Base-by-base conservation (phyloP, 2,113 vertebrate species). In the Sapayoa aenigma region DNA sequence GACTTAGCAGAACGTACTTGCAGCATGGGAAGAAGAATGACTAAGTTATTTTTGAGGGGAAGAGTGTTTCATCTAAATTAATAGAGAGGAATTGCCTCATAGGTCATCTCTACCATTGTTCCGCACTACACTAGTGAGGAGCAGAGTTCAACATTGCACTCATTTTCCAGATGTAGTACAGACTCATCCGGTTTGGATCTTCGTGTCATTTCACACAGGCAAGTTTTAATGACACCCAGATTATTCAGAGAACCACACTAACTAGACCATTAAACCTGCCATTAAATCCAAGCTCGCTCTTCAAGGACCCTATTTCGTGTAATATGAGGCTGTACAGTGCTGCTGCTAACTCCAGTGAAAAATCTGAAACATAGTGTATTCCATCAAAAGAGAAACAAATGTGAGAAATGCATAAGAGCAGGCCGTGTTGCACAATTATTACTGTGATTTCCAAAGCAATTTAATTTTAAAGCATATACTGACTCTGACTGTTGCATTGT, bases 61-160 rank as follows among this genome's bases (percentile, higher is more conserved):
- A 93, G 75, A 90, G 28, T 20, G 27, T 94, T 85, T 87, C 5
- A 91, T 63, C 77, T 89, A 89, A 95, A 94, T 92, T 92, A 94
- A 88, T 87, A 28, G 3, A 73, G 72, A 84, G 46, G 77, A 95
- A 89, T 94, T 97, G 84, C 74, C 80, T 96, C 90, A 27, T 91
- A 87, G 95, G 67, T 96, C 71, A 87, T 79, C 80, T 78, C 83
- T 87, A 58, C 60, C 81, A 37, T 33, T 77, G 47, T 9, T 3
- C 68, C 90, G 50, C 50, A 27, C 46, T 56, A 56, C 30, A 9
- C 67, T 59, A 24, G 39, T 56, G 90, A 92, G 92, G 89, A 83
- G 17, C 67, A 85, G 63, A 83, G 78, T 91, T 89, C 89, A 89
- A 35, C 55, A 55, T 23, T 50, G 4, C 50, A 28, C 82, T 94